Evolutionary conservation across 1,140 invertebrate genomes (phyloP).

Genomic region (Macrobrachium nipponense): DNA sequence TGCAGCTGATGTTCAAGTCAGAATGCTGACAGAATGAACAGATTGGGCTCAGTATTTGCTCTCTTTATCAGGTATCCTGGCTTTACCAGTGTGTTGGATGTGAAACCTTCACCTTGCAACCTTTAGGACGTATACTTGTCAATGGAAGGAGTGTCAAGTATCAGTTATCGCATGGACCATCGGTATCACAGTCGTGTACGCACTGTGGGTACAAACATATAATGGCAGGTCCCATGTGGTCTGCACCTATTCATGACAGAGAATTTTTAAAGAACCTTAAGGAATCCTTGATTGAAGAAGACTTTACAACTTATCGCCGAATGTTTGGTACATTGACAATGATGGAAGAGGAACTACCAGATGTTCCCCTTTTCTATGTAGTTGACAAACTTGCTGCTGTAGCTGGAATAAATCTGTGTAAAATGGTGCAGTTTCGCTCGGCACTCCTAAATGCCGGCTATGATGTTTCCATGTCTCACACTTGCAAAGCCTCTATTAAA

Average conservation of each 20-base stretch:
- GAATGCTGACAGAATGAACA: neutral
- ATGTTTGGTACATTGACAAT: conserved; percentile 74
- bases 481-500: conserved; percentile 88
- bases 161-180: conserved; percentile 76
- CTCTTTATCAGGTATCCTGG: conserved; percentile 82
- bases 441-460: conserved; percentile 94
- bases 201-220: conserved; percentile 82
- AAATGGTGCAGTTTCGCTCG: conserved; percentile 80
- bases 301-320: conserved; percentile 40
- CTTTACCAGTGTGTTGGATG: conserved; percentile 92
- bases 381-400: conserved; percentile 76
- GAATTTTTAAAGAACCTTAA: conserved; percentile 79
- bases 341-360: conserved; percentile 82
- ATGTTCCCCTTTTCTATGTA: conserved; percentile 90
- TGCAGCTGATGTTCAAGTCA: no score
- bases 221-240: conserved; percentile 96
- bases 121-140: conserved; percentile 77
- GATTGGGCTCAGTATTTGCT: conserved; percentile 42
- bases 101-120: conserved; percentile 81
- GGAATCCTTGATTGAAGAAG: conserved; percentile 66
- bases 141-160: conserved; percentile 74
- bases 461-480: conserved; percentile 92
- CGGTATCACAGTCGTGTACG: conserved; percentile 77
- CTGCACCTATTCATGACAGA: conserved; percentile 83
- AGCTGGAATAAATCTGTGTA: conserved; percentile 72